Percentiles rank a stretch among this genome's conserved stretches.
phyloP scores from a whole-genome alignment of 2,888 invertebrate genomes.

The Mystacides longicornis region DNA sequence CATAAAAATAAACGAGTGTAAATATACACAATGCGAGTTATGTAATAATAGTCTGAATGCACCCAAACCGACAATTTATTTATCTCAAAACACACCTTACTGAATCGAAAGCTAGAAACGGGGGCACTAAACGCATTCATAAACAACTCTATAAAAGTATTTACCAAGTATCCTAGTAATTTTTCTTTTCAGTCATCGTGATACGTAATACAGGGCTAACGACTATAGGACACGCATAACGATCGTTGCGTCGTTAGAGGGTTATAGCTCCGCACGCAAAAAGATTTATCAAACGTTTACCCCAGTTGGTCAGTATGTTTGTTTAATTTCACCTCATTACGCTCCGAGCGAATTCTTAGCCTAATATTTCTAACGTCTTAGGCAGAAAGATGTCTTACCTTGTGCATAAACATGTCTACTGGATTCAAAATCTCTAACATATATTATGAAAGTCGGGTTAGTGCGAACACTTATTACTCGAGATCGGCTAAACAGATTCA shows the following conservation, averaged over 20 bases:
- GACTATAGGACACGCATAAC: conserved; percentile 19
- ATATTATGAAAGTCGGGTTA: no score
- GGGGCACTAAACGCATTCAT: conserved; percentile 23
- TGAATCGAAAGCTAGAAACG: conserved; percentile 17
- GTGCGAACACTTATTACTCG: no score
- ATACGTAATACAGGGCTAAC: conserved; percentile 16
- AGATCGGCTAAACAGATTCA: no score
- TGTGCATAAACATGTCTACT: no score
- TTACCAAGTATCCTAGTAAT: conserved; percentile 22
- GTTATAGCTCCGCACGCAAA: background rate
- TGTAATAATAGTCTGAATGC: background rate
- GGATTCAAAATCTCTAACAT: no score
- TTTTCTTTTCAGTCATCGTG: conserved; percentile 22
- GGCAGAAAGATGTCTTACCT: no score
- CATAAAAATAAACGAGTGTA: background rate
- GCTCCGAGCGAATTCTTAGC: no score
- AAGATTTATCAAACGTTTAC: background rate
- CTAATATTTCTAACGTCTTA: no score
- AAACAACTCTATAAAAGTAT: conserved; percentile 24
- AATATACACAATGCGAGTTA: background rate
- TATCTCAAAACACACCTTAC: conserved; percentile 1
- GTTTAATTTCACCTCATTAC: no score
- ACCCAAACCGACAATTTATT: background rate
- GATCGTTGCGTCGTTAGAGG: conserved; percentile 15
- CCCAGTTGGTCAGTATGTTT: background rate